Percentiles rank a stretch among this genome's conserved stretches.
Conservation (phyloP, 2,888 invertebrate genomes). For the Uloborus plumipes region DNA sequence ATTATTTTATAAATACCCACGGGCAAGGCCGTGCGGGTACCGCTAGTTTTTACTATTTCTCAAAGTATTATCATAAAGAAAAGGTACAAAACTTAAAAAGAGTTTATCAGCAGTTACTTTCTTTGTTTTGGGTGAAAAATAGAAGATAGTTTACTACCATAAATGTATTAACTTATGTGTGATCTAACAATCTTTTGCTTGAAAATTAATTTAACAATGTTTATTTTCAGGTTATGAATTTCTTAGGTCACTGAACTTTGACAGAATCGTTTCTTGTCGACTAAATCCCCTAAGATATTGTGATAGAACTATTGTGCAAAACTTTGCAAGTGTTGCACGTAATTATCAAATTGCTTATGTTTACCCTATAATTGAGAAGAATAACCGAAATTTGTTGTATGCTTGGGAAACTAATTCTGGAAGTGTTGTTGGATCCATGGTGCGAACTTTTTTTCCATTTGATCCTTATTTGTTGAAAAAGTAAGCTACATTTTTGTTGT, state of each 20-base stretch:
- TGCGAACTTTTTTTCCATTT: slow-evolving; percentile 88
- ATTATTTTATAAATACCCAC: too few relatives aligned
- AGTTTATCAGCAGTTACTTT: too few relatives aligned
- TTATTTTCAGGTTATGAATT: slow-evolving; percentile 80
- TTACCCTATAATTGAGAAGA: slow-evolving; percentile 89
- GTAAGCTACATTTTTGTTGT: slow-evolving; percentile 71
- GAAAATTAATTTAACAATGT: neutral
- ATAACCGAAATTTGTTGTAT: slow-evolving; percentile 73
- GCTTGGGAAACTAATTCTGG: slow-evolving; percentile 73
- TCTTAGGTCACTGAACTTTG: slow-evolving; percentile 85
- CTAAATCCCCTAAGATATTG: slow-evolving; percentile 91
- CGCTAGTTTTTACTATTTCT: too few relatives aligned
- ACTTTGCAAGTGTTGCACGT: slow-evolving; percentile 85
- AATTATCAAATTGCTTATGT: slow-evolving; percentile 92
- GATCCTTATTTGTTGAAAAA: slow-evolving; percentile 85
- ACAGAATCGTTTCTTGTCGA: slow-evolving; percentile 85
- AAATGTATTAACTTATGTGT: too few relatives aligned
- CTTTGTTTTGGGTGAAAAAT: too few relatives aligned
- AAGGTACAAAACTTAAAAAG: too few relatives aligned
- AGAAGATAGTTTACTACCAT: too few relatives aligned
- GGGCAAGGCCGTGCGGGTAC: too few relatives aligned
- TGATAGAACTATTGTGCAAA: slow-evolving; percentile 80
- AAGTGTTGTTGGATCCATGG: slow-evolving; percentile 72
- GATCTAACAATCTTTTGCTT: too few relatives aligned
- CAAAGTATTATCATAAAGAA: too few relatives aligned